These are phyloP conservation scores for Macheiramphus alcinus DNA, from an alignment of 2,113 vertebrate species.

Conservation along the genomic window DNA sequence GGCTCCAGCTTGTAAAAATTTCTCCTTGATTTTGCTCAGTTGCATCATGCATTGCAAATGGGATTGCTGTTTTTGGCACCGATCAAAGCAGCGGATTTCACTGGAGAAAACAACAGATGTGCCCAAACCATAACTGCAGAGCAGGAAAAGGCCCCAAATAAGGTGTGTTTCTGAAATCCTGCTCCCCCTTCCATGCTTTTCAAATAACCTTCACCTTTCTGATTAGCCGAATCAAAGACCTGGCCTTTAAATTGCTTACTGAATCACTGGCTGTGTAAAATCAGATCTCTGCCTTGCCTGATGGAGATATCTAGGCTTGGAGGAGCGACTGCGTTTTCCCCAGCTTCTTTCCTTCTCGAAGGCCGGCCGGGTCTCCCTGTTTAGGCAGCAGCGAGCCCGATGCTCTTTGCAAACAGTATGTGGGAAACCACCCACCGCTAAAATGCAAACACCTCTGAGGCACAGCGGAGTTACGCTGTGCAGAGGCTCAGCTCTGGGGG, in stretches of 20 bases:
- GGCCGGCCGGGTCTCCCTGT: not conserved
- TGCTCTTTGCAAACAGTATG: not conserved
- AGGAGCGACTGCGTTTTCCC: not conserved
- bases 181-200: not conserved
- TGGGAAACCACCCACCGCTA: constrained; percentile 33
- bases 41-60: constrained; percentile 60
- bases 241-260: not conserved
- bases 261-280: not conserved
- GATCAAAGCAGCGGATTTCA: constrained; percentile 49
- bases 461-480: not conserved
- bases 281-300: not conserved
- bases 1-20: constrained; percentile 24
- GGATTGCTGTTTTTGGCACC: constrained; percentile 53
- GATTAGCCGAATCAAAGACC: not conserved
- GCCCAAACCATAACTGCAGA: constrained; percentile 9
- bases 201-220: not conserved
- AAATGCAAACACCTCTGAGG: not conserved
- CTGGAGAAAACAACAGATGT: constrained; percentile 66
- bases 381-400: not conserved
- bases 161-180: constrained; percentile 36
- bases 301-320: not conserved
- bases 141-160: constrained; percentile 55
- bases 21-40: constrained; percentile 47
- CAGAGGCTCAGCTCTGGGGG: not conserved
- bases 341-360: not conserved